These are phyloP conservation scores for Drosophila pseudoananassae DNA, from an alignment of 1,140 invertebrate genomes.

Conservation along the genomic window DNA sequence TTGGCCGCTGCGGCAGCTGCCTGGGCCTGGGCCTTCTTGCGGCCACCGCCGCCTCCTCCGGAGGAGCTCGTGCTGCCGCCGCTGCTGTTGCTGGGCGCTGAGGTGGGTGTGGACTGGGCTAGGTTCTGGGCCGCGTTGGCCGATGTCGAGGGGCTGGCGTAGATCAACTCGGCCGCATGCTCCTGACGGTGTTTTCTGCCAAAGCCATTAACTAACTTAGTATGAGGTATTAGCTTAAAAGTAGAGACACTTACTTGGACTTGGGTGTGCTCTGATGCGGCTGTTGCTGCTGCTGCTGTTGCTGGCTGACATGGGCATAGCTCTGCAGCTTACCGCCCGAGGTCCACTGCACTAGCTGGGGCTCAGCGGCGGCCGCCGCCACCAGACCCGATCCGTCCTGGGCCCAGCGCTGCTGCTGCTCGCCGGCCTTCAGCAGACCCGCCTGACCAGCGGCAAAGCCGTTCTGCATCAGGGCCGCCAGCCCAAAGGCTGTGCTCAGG, in stretches of 20 bases:
- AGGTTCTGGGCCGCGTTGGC: constrained; percentile 71
- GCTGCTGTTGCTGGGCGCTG: constrained; percentile 60
- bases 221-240: neutral
- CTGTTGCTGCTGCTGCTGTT: constrained; percentile 69
- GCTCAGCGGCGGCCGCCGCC: constrained; percentile 53
- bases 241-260: constrained; percentile 58
- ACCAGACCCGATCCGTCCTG: constrained; percentile 53
- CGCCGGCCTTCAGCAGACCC: constrained; percentile 72
- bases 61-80: constrained; percentile 70
- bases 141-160: constrained; percentile 77
- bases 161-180: constrained; percentile 72
- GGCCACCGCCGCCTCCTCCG: constrained; percentile 36
- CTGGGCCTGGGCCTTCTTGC: constrained; percentile 65
- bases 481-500: constrained; percentile 88
- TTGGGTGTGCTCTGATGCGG: constrained; percentile 75
- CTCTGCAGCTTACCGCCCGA: constrained; percentile 75
- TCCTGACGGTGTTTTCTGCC: constrained; percentile 78
- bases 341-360: constrained; percentile 76
- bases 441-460: constrained; percentile 86
- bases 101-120: constrained; percentile 72
- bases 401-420: constrained; percentile 63
- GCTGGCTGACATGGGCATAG: constrained; percentile 69
- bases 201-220: neutral
- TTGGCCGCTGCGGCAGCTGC: constrained; percentile 66
- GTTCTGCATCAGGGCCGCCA: constrained; percentile 90